phyloP scores from a whole-genome alignment of 2,113 vertebrate genomes.

The Phylloscopus whistleri region DNA sequence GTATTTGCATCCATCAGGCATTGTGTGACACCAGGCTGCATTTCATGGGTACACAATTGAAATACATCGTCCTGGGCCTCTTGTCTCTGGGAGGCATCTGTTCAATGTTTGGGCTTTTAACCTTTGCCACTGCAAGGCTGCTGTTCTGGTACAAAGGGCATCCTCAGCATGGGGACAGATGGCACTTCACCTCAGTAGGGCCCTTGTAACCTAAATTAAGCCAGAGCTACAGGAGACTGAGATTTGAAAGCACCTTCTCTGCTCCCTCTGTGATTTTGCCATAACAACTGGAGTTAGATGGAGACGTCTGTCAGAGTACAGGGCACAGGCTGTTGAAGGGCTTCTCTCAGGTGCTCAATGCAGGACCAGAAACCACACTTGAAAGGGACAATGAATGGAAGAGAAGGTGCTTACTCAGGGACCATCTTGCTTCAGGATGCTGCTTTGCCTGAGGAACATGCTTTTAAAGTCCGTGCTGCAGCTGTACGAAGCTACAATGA shows the following conservation, averaged over 20 bases:
- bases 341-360: background rate
- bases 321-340: background rate
- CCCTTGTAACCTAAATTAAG: background rate
- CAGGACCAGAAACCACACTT: background rate
- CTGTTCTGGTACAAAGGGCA: background rate
- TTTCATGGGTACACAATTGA: accelerated
- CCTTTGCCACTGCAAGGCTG: background rate
- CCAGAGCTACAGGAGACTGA: background rate
- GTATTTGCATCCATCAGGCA: background rate
- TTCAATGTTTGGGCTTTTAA: background rate
- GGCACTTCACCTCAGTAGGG: slow-evolving; percentile 23
- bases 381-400: slow-evolving; percentile 12
- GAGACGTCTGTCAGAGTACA: background rate
- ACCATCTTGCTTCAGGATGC: background rate
- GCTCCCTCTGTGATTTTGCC: background rate
- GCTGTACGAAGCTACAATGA: background rate
- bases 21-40: accelerated
- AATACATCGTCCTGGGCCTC: accelerated
- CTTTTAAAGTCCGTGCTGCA: slow-evolving; percentile 28
- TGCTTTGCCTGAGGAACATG: background rate
- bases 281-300: background rate
- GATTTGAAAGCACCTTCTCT: background rate
- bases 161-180: background rate
- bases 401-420: background rate
- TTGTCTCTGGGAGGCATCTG: background rate